Base-by-base conservation (phyloP, 2,113 vertebrate genomes). In the Morphnarchus princeps region DNA sequence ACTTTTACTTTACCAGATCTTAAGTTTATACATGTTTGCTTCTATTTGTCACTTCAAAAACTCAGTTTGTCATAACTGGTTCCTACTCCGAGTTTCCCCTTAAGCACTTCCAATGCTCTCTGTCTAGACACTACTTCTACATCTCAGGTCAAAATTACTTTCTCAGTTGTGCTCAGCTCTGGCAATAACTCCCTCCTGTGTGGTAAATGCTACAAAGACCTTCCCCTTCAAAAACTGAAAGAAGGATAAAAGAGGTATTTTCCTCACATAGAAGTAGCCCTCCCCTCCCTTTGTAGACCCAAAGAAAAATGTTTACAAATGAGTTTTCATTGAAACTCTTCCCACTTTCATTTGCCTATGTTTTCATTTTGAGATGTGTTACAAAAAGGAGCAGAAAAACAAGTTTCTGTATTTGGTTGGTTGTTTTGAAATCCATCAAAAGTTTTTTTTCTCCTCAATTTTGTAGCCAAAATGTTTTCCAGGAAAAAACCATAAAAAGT, bases 1-100 rank as follows among this genome's bases (percentile, higher is more conserved):
- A 55, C 62, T 73, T 63, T 91, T 81, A 34, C 36, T 84, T 85
- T 76, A 80, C 72, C 63, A 63, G 50, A 59, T 93, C 74, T 89
- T 72, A 58, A 82, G 66, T 85, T 93, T 93, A 61, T 38, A 87
- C 34, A 31, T 71, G 61, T 76, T 96, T 95, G 58, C 62, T 94
- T 83, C 81, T 85, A 66, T 89, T 93, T 95, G 95, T 95, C 89
- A 91, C 82, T 96, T 97, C 89, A 95, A 95, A 97, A 95, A 81
- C 93, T 87, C 78, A 54, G 52, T 97, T 97, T 95, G 93, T 95
- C 94, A 85, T 91, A 91, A 95, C 71, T 88, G 59, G 89, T 77
- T 97, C 54, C 54, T 90, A 65, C 49, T 40, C 81, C 22, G 77
- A 89, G 66, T 88, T 96, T 93, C 45, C 94, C 96, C 96, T 95